A percentile compares a stretch with the other conserved stretches of the same genome.
Evolutionary conservation across 2,888 invertebrate species (phyloP).

Genomic region (Melipona bicolor): DNA sequence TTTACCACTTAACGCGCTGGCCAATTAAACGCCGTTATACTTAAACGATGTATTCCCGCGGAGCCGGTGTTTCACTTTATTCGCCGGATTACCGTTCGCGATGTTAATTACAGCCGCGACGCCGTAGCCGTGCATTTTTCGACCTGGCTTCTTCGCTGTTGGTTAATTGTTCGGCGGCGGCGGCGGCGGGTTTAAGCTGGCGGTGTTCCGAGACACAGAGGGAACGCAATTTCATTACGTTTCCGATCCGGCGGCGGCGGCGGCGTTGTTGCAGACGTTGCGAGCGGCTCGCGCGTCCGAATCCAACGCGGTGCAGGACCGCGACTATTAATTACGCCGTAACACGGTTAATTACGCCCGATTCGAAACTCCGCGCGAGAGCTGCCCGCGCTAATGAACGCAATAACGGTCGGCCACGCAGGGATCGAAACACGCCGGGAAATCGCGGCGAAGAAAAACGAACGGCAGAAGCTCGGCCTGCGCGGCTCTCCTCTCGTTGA

Average conservation of each 20-base stretch:
- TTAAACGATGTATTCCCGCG: background rate
- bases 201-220: background rate
- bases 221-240: constrained; percentile 26
- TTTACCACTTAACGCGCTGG: background rate
- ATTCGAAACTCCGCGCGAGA: constrained; percentile 46
- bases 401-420: constrained; percentile 46
- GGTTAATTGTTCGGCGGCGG: constrained; percentile 5
- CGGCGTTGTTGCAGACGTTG: constrained; percentile 29
- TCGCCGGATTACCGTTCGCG: background rate
- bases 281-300: constrained; percentile 28
- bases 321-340: constrained; percentile 58
- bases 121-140: background rate
- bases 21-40: background rate
- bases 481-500: constrained; percentile 33
- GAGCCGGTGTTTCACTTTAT: background rate
- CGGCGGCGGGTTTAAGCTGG: constrained; percentile 12
- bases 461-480: constrained; percentile 11
- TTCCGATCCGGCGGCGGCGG: constrained; percentile 9
- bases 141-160: background rate
- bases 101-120: background rate
- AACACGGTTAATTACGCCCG: constrained; percentile 58
- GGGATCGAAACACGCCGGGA: constrained; percentile 43
- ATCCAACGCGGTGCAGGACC: constrained; percentile 20
- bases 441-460: constrained; percentile 51
- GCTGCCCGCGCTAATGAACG: constrained; percentile 49